These are phyloP conservation scores for Gnathonemus longibarbis DNA, from an alignment of 2,113 vertebrate genomes.

Conservation along the genomic window DNA sequence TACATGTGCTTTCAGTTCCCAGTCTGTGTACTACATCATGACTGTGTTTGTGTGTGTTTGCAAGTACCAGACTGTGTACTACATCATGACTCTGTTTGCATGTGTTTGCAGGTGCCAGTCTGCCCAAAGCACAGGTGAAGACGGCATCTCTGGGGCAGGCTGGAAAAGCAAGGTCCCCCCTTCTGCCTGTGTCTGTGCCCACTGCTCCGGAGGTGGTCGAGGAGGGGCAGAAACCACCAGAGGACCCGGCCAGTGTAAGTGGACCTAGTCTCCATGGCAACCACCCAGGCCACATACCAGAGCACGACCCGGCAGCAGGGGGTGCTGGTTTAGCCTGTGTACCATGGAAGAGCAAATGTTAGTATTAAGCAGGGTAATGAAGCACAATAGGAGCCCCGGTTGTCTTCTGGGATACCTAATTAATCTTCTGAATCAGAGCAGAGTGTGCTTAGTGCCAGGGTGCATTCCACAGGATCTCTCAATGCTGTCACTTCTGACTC, in stretches of 20 bases:
- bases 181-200: conserved; percentile 86
- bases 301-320: not conserved
- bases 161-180: conserved; percentile 83
- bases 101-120: conserved; percentile 61
- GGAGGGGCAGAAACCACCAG: conserved; percentile 68
- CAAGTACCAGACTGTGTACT: conserved; percentile 65
- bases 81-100: not conserved
- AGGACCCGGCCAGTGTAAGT: conserved; percentile 80
- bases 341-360: conserved; percentile 1
- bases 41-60: not conserved
- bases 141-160: conserved; percentile 85
- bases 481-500: not conserved
- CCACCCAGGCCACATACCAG: not conserved
- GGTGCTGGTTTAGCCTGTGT: not conserved
- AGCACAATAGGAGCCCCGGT: not conserved
- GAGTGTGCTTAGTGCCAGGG: not conserved
- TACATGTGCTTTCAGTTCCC: not conserved
- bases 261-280: not conserved
- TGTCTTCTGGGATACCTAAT: conserved; percentile 8
- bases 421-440: conserved; percentile 4
- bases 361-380: not conserved
- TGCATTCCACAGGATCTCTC: not conserved
- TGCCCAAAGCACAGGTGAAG: conserved; percentile 84
- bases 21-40: not conserved
- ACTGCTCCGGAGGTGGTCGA: conserved; percentile 81